phyloP scores from a whole-genome alignment of 2,888 invertebrate species.

The Drosophila koepferae region DNA sequence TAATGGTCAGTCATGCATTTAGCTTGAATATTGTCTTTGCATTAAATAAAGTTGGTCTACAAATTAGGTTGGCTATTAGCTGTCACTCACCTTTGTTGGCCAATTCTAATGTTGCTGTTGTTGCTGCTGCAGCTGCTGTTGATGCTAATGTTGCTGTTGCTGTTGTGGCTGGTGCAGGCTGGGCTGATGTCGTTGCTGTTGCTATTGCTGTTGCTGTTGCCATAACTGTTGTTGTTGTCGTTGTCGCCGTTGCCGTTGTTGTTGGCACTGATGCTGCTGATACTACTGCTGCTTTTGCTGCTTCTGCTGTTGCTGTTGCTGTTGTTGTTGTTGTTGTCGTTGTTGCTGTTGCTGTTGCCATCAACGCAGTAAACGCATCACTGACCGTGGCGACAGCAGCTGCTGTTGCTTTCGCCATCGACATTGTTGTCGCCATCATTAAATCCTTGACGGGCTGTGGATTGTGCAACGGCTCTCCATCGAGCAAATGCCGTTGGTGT shows the following conservation, averaged over 20 bases:
- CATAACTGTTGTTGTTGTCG: neutral
- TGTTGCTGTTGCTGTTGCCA: conserved; percentile 41
- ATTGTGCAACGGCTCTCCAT: conserved; percentile 76
- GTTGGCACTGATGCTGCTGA: conserved; percentile 30
- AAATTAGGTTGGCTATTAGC: conserved; percentile 8
- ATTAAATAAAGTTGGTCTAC: conserved; percentile 11
- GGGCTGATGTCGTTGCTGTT: conserved; percentile 31
- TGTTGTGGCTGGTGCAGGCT: conserved; percentile 24
- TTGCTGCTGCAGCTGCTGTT: conserved; percentile 33
- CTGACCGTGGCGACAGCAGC: conserved; percentile 36
- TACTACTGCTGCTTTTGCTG: conserved; percentile 1
- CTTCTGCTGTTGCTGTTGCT: conserved; percentile 25
- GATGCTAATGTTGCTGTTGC: conserved; percentile 21
- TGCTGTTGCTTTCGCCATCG: conserved; percentile 32
- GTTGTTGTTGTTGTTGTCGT: conserved; percentile 18
- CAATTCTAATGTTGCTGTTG: conserved; percentile 41
- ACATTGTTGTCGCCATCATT: conserved; percentile 42
- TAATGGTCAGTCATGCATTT: neutral
- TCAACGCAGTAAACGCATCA: conserved; percentile 57
- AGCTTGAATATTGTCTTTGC: conserved; percentile 3
- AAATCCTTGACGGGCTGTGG: conserved; percentile 58
- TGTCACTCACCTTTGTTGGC: conserved; percentile 65
- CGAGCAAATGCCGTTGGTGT: conserved; percentile 83
- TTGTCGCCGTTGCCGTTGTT: neutral
- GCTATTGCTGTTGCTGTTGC: neutral